A percentile compares a stretch with the other conserved stretches of the same genome.
Evolutionary conservation across 2,797 vertebrate species (phyloP).

Genomic region (Enteromius radiatus): DNA sequence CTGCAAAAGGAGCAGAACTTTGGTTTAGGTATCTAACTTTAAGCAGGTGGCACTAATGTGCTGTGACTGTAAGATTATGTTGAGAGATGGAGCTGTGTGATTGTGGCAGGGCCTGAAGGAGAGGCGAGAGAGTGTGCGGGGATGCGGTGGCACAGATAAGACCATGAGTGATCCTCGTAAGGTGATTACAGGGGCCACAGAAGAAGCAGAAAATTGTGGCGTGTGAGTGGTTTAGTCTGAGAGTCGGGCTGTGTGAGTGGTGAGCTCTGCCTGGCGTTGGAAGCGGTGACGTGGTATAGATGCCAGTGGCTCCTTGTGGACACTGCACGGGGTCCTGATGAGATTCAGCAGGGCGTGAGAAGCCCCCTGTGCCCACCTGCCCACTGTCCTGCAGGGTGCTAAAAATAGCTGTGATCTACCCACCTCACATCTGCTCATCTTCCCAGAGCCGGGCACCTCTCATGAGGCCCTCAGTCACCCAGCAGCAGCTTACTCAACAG

Average conservation of each 20-base stretch:
- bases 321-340: conserved; percentile 66
- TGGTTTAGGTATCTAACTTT: conserved; percentile 45
- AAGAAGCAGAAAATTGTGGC: conserved; percentile 58
- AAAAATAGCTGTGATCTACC: conserved; percentile 69
- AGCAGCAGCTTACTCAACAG: conserved; percentile 22
- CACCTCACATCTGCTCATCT: conserved; percentile 71
- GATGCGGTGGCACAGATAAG: conserved; percentile 56
- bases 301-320: conserved; percentile 56
- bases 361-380: conserved; percentile 75
- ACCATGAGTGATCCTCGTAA: conserved; percentile 57
- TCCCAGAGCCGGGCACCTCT: conserved; percentile 70
- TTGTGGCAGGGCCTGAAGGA: conserved; percentile 40
- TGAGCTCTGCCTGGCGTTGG: conserved; percentile 41
- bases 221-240: conserved; percentile 32
- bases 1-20: conserved; percentile 36
- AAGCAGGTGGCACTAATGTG: conserved; percentile 42
- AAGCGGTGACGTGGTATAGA: conserved; percentile 40
- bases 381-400: conserved; percentile 72
- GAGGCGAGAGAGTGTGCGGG: conserved; percentile 37
- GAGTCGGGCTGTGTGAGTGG: conserved; percentile 14
- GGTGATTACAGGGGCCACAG: conserved; percentile 59
- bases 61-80: conserved; percentile 50
- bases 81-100: conserved; percentile 49
- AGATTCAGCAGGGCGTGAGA: conserved; percentile 72
- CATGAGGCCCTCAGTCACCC: conserved; percentile 62